These are phyloP conservation scores for Rutpela maculata DNA, from an alignment of 2,888 invertebrate genomes.

Conservation along the genomic window DNA sequence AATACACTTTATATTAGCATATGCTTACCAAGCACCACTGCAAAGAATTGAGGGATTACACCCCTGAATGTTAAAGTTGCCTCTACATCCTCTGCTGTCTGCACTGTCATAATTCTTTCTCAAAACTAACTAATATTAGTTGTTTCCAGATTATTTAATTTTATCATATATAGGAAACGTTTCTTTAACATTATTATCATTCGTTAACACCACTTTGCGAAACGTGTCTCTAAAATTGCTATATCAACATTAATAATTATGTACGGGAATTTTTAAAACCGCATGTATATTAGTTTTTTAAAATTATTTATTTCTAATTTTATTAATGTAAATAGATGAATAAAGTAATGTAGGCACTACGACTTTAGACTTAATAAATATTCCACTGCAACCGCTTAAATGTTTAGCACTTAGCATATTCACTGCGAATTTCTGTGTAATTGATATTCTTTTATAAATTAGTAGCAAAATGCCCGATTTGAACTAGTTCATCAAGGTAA, in stretches of 20 bases:
- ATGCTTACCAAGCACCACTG: slow-evolving; percentile 20
- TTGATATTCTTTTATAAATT: too few species aligned
- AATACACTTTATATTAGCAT: neutral
- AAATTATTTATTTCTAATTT: too few species aligned
- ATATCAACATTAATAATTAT: too few species aligned
- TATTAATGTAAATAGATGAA: neutral
- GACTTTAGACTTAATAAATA: neutral
- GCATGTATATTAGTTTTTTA: too few species aligned
- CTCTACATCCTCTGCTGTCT: slow-evolving; percentile 23
- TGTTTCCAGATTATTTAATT: neutral
- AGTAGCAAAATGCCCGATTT: too few species aligned
- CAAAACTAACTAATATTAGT: slow-evolving; percentile 14
- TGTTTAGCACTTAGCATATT: too few species aligned
- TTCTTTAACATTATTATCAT: slow-evolving; percentile 28
- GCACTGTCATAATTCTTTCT: slow-evolving; percentile 34
- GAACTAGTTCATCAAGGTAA: too few species aligned
- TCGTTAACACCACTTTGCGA: slow-evolving; percentile 9
- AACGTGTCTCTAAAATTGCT: neutral
- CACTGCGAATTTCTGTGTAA: too few species aligned
- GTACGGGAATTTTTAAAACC: too few species aligned
- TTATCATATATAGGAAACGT: slow-evolving; percentile 25
- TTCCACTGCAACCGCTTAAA: neutral
- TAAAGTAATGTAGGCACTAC: neutral
- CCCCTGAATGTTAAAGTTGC: slow-evolving; percentile 22
- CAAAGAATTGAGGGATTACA: slow-evolving; percentile 17